A percentile compares a stretch with the other conserved stretches of the same genome.
phyloP scores from a whole-genome alignment of 2,888 invertebrate genomes.

The Bedellia somnulentella region DNA sequence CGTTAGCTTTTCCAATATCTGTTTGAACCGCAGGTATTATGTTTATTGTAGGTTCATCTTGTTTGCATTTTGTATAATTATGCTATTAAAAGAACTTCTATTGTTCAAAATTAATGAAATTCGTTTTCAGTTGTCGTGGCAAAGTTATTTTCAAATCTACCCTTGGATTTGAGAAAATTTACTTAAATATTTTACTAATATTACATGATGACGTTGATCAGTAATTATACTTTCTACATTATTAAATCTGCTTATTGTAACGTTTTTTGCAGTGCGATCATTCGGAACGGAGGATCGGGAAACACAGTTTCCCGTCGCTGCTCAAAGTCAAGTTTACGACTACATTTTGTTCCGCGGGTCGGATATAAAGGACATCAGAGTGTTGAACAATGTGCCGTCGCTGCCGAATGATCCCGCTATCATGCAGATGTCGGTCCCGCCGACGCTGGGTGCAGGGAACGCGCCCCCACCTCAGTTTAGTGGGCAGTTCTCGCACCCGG shows the following conservation, averaged over 20 bases:
- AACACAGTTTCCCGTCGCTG: slow-evolving; percentile 92
- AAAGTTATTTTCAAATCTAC: slow-evolving; percentile 26
- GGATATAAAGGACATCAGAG: slow-evolving; percentile 98
- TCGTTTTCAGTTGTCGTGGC: slow-evolving; percentile 10
- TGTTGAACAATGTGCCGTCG: slow-evolving; percentile 84
- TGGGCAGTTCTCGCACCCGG: slow-evolving; percentile 70
- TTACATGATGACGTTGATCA: slow-evolving; percentile 54
- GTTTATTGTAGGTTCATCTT: no score
- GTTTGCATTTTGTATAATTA: no score
- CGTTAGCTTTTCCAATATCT: no score
- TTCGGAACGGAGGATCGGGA: slow-evolving; percentile 99
- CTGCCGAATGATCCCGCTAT: slow-evolving; percentile 98
- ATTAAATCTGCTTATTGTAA: slow-evolving; percentile 11
- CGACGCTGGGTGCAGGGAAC: slow-evolving; percentile 64
- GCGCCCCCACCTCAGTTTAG: slow-evolving; percentile 64
- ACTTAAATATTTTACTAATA: no score
- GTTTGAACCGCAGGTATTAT: no score
- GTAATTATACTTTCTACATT: slow-evolving; percentile 17
- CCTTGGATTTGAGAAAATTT: no score
- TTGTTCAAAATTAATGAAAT: no score
- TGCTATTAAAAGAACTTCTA: no score
- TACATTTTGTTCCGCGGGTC: slow-evolving; percentile 97
- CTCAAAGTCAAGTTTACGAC: slow-evolving; percentile 97
- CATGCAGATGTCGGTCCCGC: slow-evolving; percentile 84
- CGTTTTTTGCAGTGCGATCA: slow-evolving; percentile 79